Evolutionary conservation across 2,888 invertebrate species (phyloP), one percentile per base, ranked within the genome.

Genomic region (Ephialtes manifestator): DNA sequence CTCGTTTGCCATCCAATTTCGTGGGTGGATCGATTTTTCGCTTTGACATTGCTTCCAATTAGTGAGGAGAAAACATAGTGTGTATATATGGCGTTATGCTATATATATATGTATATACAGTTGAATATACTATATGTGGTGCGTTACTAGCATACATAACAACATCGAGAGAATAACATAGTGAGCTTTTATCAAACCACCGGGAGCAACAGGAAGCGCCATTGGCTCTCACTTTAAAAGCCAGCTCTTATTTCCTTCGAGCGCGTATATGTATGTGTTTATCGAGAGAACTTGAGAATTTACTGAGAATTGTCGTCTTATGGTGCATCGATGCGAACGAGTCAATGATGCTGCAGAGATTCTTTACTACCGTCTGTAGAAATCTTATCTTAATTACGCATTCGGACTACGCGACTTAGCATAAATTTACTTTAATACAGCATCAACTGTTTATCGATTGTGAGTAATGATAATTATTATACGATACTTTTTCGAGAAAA

Each of bases 11-110:
- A 85, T 75, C 83, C 85, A 83, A 85, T 83, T 85, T 85, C 85
- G 85, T 85, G 85, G 85, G 85, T 85, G 85, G 85, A 85, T 76
- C 85, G 85, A 85, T 83, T 83, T 83, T 85, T 85, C 85, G 72
- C 83, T 83, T 83, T 83, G 85, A 85, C 85, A 85, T 85, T 83
- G 85, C 85, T 83, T 85, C 85, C 85, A 85, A 85, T 85, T 85
- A 85, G 85, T 76, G 85, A 80, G 20, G 63, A 83, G 85, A 83
- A 80, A 85, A 82, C 55, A 71, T 79, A 76, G 46, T 11, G 18
- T 53, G 13, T n/a, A 51, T n/a, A 51, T 75, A n/a, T 71, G 58
- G 53, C 48, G 70, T 70, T 35, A n/a, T 67, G 51, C n/a, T 60
- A 13, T 20, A 35, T 70, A 18, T 53, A 35, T 63, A 39, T 60